Conservation (phyloP, 2,113 vertebrate species). For the Symphodus melops region DNA sequence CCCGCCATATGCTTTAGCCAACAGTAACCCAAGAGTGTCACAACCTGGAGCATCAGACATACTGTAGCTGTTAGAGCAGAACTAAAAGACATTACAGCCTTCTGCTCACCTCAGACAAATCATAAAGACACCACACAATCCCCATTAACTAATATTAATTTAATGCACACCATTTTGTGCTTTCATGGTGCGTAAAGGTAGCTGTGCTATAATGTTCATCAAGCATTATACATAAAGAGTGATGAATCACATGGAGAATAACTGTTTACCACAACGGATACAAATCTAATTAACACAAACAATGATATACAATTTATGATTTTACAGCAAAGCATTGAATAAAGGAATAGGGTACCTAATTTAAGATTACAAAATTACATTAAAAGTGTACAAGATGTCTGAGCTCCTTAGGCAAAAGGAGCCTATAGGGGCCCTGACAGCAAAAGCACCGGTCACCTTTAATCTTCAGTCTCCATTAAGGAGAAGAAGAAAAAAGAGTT, state of each 20-base stretch:
- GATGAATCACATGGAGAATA: not conserved
- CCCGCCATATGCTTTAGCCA: constrained; percentile 64
- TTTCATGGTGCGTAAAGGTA: constrained; percentile 22
- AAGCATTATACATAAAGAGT: not conserved
- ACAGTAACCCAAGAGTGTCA: constrained; percentile 56
- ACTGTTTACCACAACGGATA: not conserved
- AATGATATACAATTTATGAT: not conserved
- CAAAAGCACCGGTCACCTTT: constrained; percentile 54
- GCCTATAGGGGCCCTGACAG: constrained; percentile 36
- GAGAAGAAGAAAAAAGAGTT: constrained; percentile 1
- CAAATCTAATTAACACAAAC: not conserved
- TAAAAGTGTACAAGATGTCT: not conserved
- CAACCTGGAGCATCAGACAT: constrained; percentile 63
- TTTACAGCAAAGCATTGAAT: not conserved
- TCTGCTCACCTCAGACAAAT: constrained; percentile 53
- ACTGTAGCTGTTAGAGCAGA: constrained; percentile 59
- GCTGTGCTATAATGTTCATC: not conserved
- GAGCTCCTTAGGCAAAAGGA: constrained; percentile 22
- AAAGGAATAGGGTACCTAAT: not conserved
- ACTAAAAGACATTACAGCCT: constrained; percentile 48
- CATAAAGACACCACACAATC: constrained; percentile 31
- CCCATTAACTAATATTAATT: constrained; percentile 22
- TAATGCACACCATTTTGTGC: not conserved
- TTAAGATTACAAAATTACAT: not conserved
- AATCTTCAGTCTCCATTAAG: constrained; percentile 38